These are phyloP conservation scores for Asteroscopus sphinx DNA, from an alignment of 2,888 invertebrate species.

Conservation along the genomic window DNA sequence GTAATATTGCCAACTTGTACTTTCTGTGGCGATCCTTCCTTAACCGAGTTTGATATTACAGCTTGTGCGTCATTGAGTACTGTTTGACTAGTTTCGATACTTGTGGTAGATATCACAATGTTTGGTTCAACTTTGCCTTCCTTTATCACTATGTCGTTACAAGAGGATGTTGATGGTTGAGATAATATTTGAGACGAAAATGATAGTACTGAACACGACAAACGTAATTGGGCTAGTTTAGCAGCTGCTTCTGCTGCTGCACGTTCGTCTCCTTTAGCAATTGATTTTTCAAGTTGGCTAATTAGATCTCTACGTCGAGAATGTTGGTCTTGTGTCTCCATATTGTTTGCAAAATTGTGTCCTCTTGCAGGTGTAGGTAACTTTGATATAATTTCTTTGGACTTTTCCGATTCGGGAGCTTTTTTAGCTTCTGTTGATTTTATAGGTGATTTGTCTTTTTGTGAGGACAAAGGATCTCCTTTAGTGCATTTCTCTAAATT, in stretches of 20 bases:
- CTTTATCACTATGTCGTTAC: slow-evolving; percentile 14
- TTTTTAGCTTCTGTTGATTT: slow-evolving; percentile 9
- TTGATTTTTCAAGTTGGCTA: slow-evolving; percentile 93
- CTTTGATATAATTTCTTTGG: slow-evolving; percentile 10
- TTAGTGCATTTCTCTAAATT: slow-evolving; percentile 16
- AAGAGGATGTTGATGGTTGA: slow-evolving; percentile 59
- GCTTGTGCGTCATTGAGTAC: slow-evolving; percentile 4
- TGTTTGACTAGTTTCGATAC: slow-evolving; percentile 11
- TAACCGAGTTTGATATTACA: slow-evolving; percentile 2
- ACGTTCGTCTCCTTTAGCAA: slow-evolving; percentile 93
- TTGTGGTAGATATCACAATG: slow-evolving; percentile 7
- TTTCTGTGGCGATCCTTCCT: slow-evolving; percentile 27
- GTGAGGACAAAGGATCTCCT: slow-evolving; percentile 2
- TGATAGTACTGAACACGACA: slow-evolving; percentile 92
- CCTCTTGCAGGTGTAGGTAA: slow-evolving; percentile 30
- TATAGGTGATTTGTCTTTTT: slow-evolving; percentile 7
- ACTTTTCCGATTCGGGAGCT: slow-evolving; percentile 2
- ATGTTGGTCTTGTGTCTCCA: slow-evolving; percentile 69
- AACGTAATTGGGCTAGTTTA: slow-evolving; percentile 93
- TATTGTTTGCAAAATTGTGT: slow-evolving; percentile 19
- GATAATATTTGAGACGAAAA: slow-evolving; percentile 83
- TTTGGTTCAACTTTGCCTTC: slow-evolving; percentile 9
- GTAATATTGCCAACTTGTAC: slow-evolving; percentile 18
- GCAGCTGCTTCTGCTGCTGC: slow-evolving; percentile 94
- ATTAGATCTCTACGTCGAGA: slow-evolving; percentile 86